Evolutionary conservation across 2,113 vertebrate genomes (phyloP).

Genomic region (Reinhardtius hippoglossoides): DNA sequence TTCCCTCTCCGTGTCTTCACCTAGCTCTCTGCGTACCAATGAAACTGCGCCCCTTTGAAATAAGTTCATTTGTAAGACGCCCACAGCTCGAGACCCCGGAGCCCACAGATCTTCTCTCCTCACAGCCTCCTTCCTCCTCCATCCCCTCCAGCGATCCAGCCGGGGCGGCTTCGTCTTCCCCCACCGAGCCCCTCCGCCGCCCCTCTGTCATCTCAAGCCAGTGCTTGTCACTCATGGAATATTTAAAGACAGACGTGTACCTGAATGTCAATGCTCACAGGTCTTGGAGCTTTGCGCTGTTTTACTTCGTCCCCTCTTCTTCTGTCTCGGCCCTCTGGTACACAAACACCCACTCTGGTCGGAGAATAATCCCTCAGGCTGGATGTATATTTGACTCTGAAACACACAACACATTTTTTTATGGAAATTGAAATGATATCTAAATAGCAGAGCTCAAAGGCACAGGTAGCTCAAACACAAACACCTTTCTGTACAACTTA

Average conservation of each 20-base stretch:
- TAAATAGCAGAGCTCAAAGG: slow-evolving; percentile 13
- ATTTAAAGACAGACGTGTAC: slow-evolving; percentile 41
- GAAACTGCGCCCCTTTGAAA: slow-evolving; percentile 46
- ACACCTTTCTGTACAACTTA: no score
- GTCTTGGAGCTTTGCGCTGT: slow-evolving; percentile 13
- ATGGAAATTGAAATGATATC: neutral
- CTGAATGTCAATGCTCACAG: slow-evolving; percentile 36
- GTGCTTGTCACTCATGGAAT: slow-evolving; percentile 43
- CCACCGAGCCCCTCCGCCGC: neutral
- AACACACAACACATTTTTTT: neutral
- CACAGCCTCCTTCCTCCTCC: slow-evolving; percentile 16
- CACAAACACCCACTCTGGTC: slow-evolving; percentile 4
- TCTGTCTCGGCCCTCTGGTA: neutral
- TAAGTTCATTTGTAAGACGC: slow-evolving; percentile 44
- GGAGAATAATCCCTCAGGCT: neutral
- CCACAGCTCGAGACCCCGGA: slow-evolving; percentile 30
- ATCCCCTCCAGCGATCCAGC: slow-evolving; percentile 46
- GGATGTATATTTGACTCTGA: neutral
- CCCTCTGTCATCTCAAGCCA: slow-evolving; percentile 29
- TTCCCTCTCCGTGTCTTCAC: slow-evolving; percentile 24
- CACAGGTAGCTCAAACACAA: neutral
- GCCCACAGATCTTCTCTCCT: slow-evolving; percentile 42
- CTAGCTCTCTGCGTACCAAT: slow-evolving; percentile 30
- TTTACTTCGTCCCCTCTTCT: neutral
- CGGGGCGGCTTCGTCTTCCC: slow-evolving; percentile 17